These are phyloP conservation scores for Sciurus vulgaris DNA, from an alignment of 2,797 vertebrate genomes.

Conservation along the genomic window DNA sequence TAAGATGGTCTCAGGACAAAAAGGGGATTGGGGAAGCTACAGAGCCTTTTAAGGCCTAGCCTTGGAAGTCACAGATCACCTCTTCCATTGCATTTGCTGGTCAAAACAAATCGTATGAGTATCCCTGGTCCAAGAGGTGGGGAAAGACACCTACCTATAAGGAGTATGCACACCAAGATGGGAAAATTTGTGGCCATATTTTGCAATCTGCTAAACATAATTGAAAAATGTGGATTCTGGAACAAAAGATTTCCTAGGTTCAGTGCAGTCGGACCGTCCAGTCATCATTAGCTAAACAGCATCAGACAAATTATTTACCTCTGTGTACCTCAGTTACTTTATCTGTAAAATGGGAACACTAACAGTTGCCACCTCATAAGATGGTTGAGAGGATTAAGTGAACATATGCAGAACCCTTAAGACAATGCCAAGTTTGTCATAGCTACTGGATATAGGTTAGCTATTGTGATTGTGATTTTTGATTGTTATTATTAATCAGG, in stretches of 20 bases:
- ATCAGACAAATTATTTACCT: not conserved
- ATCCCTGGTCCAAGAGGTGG: not conserved
- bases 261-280: not conserved
- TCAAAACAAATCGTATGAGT: not conserved
- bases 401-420: not conserved
- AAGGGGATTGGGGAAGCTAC: not conserved
- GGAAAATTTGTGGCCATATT: not conserved
- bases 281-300: not conserved
- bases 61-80: not conserved
- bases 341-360: not conserved
- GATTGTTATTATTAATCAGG: not conserved
- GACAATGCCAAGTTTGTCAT: not conserved
- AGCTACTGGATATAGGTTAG: not conserved
- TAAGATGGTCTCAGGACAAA: not conserved
- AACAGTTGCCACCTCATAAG: not conserved
- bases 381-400: too few relatives aligned
- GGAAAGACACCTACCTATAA: not conserved
- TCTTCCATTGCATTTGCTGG: not conserved
- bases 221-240: not conserved
- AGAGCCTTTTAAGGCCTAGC: not conserved
- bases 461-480: not conserved
- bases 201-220: not conserved
- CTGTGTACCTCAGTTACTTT: not conserved
- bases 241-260: not conserved
- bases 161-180: not conserved